Base-by-base conservation (phyloP, 1,140 invertebrate species). In the Dreissena polymorpha region DNA sequence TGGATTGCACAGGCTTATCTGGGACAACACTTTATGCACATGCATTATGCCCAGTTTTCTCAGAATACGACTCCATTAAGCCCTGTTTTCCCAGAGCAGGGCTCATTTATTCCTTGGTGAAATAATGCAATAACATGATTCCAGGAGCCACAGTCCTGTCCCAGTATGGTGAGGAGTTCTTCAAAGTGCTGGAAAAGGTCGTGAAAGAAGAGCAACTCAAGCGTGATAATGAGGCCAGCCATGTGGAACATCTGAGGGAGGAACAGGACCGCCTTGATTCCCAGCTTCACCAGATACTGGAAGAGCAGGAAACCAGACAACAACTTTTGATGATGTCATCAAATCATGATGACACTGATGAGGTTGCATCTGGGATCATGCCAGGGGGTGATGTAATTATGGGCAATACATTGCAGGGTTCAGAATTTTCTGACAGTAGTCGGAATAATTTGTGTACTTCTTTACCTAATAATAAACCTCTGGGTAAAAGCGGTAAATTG, bases 81-180 rank as follows among this genome's bases (percentile, higher is more conserved):
- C n/a, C n/a, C n/a, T n/a, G n/a, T n/a, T n/a, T n/a, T n/a, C n/a
- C n/a, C n/a, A n/a, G n/a, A n/a, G n/a, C n/a, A n/a, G n/a, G n/a
- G n/a, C n/a, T n/a, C n/a, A 39, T 39, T 39, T 39, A 39, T 39
- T 5, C 39, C 39, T 39, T 39, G 39, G 39, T 8, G 3, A 39
- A 39, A 39, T 39, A 5, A 39, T 39, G 39, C 8, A 39, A 39
- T 39, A 8, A 39, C 39, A 39, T 39, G 39, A 39, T 39, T 39
- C 8, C 39, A 39, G 39, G 39, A 39, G 39, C 39, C 3, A 8
- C 60, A 51, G 81, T 84, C 29, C 65, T 88, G 60, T 86, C 85
- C 18, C 77, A 86, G 39, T 88, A 79, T 85, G 87, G 85, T 12
- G 83, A 85, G 51, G 86, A 87, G 23, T 87, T 88, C 68, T 86